These are phyloP conservation scores for Eulemur mongoz DNA, from an alignment of 2,797 vertebrate species.

Conservation along the genomic window DNA sequence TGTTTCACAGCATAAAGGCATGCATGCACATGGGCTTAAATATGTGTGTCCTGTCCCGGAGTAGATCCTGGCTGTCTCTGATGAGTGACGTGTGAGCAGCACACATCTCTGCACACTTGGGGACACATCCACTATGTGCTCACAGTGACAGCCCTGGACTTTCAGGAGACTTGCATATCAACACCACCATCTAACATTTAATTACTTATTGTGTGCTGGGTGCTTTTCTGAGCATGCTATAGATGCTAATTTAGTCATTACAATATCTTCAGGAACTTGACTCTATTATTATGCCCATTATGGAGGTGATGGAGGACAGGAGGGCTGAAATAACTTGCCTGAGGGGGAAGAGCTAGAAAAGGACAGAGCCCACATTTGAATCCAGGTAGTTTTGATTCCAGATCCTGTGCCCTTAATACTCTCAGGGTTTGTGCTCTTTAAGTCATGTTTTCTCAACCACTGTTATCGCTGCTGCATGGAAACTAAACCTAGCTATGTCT, in stretches of 20 bases:
- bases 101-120: not conserved
- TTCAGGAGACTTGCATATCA: not conserved
- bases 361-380: not conserved
- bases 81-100: not conserved
- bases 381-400: not conserved
- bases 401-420: not conserved
- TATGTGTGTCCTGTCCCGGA: not conserved
- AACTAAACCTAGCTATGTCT: constrained; percentile 43
- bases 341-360: not conserved
- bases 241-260: not conserved
- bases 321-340: not conserved
- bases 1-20: not conserved
- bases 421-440: not conserved
- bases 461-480: not conserved
- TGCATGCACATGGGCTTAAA: not conserved
- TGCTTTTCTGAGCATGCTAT: not conserved
- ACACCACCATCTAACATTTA: not conserved
- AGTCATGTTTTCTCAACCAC: not conserved
- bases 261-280: not conserved
- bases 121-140: not conserved
- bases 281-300: not conserved
- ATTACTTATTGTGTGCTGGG: not conserved
- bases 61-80: not conserved
- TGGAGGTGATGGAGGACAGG: not conserved
- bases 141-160: not conserved